A percentile compares a stretch with the other conserved stretches of the same genome.
These are phyloP conservation scores for Dryococelus australis DNA, from an alignment of 2,888 invertebrate genomes.

Conservation along the genomic window DNA sequence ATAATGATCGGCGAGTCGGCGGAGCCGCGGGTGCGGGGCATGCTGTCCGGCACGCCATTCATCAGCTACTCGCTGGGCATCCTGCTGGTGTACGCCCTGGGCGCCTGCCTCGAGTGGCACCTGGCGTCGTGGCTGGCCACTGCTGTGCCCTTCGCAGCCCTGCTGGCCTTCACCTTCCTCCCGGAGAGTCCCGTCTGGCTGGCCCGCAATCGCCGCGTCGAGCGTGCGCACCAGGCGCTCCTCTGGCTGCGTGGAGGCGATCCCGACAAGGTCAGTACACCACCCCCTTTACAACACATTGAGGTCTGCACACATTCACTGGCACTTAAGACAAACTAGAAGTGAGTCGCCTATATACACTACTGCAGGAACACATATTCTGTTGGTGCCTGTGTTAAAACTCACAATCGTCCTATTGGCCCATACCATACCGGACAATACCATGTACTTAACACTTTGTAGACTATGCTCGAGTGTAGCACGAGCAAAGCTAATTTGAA, in stretches of 20 bases:
- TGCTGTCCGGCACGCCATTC: conserved; percentile 74
- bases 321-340: too few relatives aligned
- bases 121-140: conserved; percentile 70
- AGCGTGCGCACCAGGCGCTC: conserved; percentile 66
- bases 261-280: conserved; percentile 54
- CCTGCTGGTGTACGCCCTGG: conserved; percentile 74
- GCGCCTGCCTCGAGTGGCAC: conserved; percentile 74
- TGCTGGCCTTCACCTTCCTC: conserved; percentile 68
- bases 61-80: conserved; percentile 80
- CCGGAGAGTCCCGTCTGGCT: conserved; percentile 82
- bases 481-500: too few relatives aligned
- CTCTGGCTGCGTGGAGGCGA: conserved; percentile 57
- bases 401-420: too few relatives aligned
- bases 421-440: too few relatives aligned
- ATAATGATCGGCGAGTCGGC: conserved; percentile 79
- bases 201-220: conserved; percentile 65
- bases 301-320: too few relatives aligned
- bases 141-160: conserved; percentile 67
- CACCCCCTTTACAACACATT: neutral
- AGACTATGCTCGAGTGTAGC: too few relatives aligned
- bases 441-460: too few relatives aligned
- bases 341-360: too few relatives aligned
- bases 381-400: too few relatives aligned
- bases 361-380: too few relatives aligned
- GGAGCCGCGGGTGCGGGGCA: conserved; percentile 73